Evolutionary conservation across 2,113 vertebrate species (phyloP).

Genomic region (Gopherus flavomarginatus): DNA sequence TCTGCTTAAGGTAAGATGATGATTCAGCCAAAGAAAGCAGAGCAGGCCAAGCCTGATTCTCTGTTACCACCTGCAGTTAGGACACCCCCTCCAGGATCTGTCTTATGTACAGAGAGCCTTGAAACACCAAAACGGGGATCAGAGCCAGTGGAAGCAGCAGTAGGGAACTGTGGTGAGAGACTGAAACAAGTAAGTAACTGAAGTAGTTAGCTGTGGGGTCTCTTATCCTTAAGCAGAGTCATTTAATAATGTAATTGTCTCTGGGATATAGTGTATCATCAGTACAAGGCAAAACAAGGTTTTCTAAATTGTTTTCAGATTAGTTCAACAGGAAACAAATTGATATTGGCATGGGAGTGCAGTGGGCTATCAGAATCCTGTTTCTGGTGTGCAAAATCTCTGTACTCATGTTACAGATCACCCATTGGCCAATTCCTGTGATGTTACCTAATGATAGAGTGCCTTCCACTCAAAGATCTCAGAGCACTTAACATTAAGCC

Average conservation of each 20-base stretch:
- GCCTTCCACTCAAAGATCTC: not conserved
- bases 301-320: not conserved
- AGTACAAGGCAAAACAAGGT: not conserved
- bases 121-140: not conserved
- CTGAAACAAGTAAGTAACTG: slow-evolving; percentile 66
- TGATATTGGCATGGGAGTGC: not conserved
- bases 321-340: not conserved
- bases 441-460: not conserved
- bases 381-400: not conserved
- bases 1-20: slow-evolving; percentile 45
- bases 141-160: not conserved
- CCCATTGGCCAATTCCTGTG: not conserved
- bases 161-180: not conserved
- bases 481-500: not conserved
- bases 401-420: fast-evolving
- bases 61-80: slow-evolving; percentile 12
- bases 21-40: slow-evolving; percentile 15
- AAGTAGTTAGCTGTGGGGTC: fast-evolving
- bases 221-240: fast-evolving
- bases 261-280: not conserved
- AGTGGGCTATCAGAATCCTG: not conserved
- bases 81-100: slow-evolving; percentile 14
- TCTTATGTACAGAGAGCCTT: not conserved
- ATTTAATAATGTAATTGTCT: not conserved
- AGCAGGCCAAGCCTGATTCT: slow-evolving; percentile 5